Base-by-base conservation (phyloP, 2,888 invertebrate genomes). In the Emmelina monodactyla region DNA sequence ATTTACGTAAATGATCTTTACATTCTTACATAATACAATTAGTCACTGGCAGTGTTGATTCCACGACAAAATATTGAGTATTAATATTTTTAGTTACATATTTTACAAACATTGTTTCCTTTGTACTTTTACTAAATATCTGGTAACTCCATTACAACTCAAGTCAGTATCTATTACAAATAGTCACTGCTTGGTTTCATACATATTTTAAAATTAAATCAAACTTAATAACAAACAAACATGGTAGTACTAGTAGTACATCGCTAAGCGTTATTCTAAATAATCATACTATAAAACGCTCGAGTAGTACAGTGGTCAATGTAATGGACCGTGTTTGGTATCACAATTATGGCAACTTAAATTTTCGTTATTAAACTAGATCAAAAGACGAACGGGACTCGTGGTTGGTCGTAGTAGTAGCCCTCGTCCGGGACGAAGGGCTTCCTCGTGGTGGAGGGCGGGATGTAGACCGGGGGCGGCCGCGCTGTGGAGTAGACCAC, bases 21-120 rank as follows among this genome's bases (percentile, higher is more conserved):
- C 45, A 62, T 60, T 53, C 58, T 57, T 60, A 61, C 48, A 45
- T 50, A 41, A 38, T 64, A 65, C 41, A 58, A 70, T 73, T 70
- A 70, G 67, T 70, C 61, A 60, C 61, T 61, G 78, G 78, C 76
- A 78, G 76, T 78, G 76, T 60, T 62, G 60, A 54, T 61, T 61
- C 47, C 49, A 50, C 63, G 51, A 51, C 50, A 50, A 41, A 40
- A 55, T 56, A 58, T 62, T 76, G 76, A 78, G 78, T 78, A 78
- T 78, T 75, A 58, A 43, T 49, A 51, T 47, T 54, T 53, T 49
- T 51, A 50, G 43, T 57, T 25, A 7, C n/a, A 7, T 25, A 25
- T 25, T 25, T 7, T 25, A 52, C 45, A 53, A 52, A 58, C 37
- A 51, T 46, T 46, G 37, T 38, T 40, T 40, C 37, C 37, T 34